phyloP scores from a whole-genome alignment of 2,113 vertebrate genomes.

The Archilochus colubris region DNA sequence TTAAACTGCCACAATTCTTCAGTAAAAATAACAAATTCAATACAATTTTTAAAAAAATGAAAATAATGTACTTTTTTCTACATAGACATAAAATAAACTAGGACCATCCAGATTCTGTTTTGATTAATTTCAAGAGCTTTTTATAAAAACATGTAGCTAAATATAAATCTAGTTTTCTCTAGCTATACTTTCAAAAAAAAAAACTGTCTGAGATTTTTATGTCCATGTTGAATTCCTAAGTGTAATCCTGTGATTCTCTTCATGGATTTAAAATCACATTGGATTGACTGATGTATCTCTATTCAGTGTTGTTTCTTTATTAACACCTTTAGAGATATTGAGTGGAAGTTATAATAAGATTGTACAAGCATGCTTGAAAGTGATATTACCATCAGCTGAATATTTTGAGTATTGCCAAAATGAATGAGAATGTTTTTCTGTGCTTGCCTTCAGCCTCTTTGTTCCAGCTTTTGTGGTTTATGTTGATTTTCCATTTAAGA shows the following conservation, averaged over 20 bases:
- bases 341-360: neutral
- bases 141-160: neutral
- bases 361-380: neutral
- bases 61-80: too few relatives aligned
- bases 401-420: neutral
- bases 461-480: neutral
- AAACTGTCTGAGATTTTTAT: neutral
- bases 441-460: neutral
- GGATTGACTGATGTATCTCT: neutral
- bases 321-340: neutral
- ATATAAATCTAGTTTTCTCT: neutral
- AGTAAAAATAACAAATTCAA: neutral
- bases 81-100: rapidly evolving
- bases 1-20: neutral
- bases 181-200: neutral
- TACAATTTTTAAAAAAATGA: too few relatives aligned
- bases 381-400: neutral
- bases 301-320: neutral
- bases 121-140: neutral
- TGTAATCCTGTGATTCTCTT: neutral
- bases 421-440: rapidly evolving
- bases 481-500: rapidly evolving
- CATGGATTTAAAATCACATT: neutral
- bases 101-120: neutral
- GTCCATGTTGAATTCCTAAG: neutral